Evolutionary conservation across 1,140 invertebrate species (phyloP).

Genomic region (Drosophila arizonae): DNA sequence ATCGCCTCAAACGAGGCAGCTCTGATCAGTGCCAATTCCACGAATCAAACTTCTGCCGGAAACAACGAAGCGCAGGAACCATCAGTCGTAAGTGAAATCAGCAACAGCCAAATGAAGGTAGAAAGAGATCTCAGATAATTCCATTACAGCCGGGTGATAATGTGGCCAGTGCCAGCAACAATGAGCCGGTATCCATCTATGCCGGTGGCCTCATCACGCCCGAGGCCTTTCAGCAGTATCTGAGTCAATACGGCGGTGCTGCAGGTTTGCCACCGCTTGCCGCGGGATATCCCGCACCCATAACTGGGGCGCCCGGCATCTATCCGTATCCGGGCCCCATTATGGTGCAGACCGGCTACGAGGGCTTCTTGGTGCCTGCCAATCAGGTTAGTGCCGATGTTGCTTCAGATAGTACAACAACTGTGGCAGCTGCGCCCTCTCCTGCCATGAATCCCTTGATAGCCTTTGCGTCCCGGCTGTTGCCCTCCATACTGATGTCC

Average conservation of each 20-base stretch:
- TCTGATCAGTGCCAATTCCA: slow-evolving; percentile 18
- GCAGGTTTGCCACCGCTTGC: slow-evolving; percentile 54
- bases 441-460: slow-evolving; percentile 42
- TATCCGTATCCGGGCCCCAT: slow-evolving; percentile 68
- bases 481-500: slow-evolving; percentile 66
- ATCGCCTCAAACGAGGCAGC: background rate
- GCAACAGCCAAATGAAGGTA: background rate
- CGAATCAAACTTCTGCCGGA: slow-evolving; percentile 11
- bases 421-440: slow-evolving; percentile 25
- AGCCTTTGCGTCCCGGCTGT: slow-evolving; percentile 50
- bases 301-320: slow-evolving; percentile 51
- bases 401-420: slow-evolving; percentile 23
- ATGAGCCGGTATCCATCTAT: slow-evolving; percentile 70
- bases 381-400: slow-evolving; percentile 29
- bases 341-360: slow-evolving; percentile 82
- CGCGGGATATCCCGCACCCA: slow-evolving; percentile 52
- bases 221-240: slow-evolving; percentile 78
- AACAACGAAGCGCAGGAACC: slow-evolving; percentile 24
- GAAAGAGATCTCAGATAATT: background rate
- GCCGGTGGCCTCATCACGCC: slow-evolving; percentile 65
- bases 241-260: slow-evolving; percentile 70
- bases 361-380: slow-evolving; percentile 75
- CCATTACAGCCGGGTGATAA: slow-evolving; percentile 47
- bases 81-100: slow-evolving; percentile 40
- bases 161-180: slow-evolving; percentile 58